These are phyloP conservation scores for Drosophila kambysellisi DNA, from an alignment of 2,888 invertebrate genomes.

Conservation along the genomic window DNA sequence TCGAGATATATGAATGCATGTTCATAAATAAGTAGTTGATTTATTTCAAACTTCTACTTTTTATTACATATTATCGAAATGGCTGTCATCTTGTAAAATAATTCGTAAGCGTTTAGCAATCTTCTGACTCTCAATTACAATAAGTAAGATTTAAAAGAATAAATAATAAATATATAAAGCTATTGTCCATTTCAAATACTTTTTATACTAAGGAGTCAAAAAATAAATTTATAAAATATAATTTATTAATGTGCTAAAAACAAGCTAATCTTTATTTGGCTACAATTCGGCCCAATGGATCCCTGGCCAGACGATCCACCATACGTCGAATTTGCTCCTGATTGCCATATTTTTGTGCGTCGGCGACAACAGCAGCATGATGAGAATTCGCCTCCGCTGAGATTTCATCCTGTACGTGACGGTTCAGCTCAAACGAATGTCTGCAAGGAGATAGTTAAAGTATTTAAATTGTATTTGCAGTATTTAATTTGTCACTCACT, in stretches of 20 bases:
- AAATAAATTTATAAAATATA: not conserved
- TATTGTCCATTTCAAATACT: not conserved
- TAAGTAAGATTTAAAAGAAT: not conserved
- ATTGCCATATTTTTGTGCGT: constrained; percentile 87
- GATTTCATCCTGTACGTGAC: constrained; percentile 85
- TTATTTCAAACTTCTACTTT: not conserved
- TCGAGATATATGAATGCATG: not conserved
- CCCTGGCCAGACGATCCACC: constrained; percentile 69
- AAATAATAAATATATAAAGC: not conserved
- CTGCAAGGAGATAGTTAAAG: constrained; percentile 83
- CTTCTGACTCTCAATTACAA: not conserved
- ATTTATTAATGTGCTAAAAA: constrained; percentile 9
- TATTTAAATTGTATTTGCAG: not conserved
- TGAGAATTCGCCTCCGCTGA: constrained; percentile 86
- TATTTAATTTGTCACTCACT: constrained; percentile 83
- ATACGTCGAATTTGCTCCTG: constrained; percentile 86
- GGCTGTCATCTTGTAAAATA: not conserved
- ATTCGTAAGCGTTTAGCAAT: no score
- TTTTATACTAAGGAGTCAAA: not conserved
- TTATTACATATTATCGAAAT: not conserved
- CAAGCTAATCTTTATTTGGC: constrained; percentile 44
- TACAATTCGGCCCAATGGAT: constrained; percentile 33
- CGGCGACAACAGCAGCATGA: constrained; percentile 86
- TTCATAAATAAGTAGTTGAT: not conserved
- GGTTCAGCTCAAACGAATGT: constrained; percentile 86